Conservation (phyloP, 2,113 vertebrate genomes). For the human (Homo sapiens) region GRCh38 chrX:133177001-133177500, state of each 20-base stretch:
- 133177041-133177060: background rate
- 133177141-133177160: background rate
- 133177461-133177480: background rate
- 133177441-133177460: constrained; percentile 5
- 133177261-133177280: background rate
- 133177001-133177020: background rate
- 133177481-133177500: background rate
- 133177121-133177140: background rate
- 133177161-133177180: constrained; percentile 1
- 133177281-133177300: constrained; percentile 36
- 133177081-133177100: background rate
- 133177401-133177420: background rate
- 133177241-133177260: background rate
- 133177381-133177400: background rate
- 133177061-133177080: background rate
- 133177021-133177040: background rate
- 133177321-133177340: constrained; percentile 39
- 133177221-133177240: background rate
- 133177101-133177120: background rate
- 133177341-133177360: constrained; percentile 51
- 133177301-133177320: constrained; percentile 23
- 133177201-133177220: background rate
- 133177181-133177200: background rate
- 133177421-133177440: constrained; percentile 15
- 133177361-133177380: constrained; percentile 13